Conservation (phyloP, 1,140 invertebrate species). For the Sesamia nonagrioides region DNA sequence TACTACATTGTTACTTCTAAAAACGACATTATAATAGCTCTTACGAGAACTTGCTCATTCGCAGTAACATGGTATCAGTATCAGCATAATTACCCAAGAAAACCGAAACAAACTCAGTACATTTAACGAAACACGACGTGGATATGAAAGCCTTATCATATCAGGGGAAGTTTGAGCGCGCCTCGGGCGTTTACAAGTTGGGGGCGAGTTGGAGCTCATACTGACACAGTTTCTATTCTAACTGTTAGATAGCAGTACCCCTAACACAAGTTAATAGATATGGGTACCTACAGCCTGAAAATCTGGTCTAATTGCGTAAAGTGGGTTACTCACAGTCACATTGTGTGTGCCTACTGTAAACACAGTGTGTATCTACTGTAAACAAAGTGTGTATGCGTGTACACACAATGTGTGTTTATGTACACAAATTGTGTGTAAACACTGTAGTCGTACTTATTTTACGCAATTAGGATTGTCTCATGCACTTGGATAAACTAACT, state of each 20-base stretch:
- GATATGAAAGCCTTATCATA: conserved; percentile 62
- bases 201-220: conserved; percentile 56
- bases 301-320: too few relatives aligned
- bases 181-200: conserved; percentile 58
- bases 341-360: too few relatives aligned
- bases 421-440: too few relatives aligned
- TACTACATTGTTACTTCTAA: neutral
- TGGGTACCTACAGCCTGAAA: neutral
- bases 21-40: conserved; percentile 5
- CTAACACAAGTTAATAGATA: conserved; percentile 8
- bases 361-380: too few relatives aligned
- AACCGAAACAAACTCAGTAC: conserved; percentile 42
- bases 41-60: neutral
- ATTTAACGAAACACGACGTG: conserved; percentile 50
- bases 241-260: conserved; percentile 17
- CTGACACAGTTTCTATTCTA: conserved; percentile 61
- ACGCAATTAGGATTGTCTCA: too few relatives aligned
- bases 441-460: too few relatives aligned
- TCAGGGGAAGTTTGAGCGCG: conserved; percentile 53
- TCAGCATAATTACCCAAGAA: conserved; percentile 28
- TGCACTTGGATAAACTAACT: too few relatives aligned
- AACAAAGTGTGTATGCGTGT: too few relatives aligned
- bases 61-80: neutral
- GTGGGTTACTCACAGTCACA: neutral
- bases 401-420: too few relatives aligned